These are phyloP conservation scores for Euwallacea fornicatus DNA, from an alignment of 1,140 invertebrate species.

Conservation along the genomic window DNA sequence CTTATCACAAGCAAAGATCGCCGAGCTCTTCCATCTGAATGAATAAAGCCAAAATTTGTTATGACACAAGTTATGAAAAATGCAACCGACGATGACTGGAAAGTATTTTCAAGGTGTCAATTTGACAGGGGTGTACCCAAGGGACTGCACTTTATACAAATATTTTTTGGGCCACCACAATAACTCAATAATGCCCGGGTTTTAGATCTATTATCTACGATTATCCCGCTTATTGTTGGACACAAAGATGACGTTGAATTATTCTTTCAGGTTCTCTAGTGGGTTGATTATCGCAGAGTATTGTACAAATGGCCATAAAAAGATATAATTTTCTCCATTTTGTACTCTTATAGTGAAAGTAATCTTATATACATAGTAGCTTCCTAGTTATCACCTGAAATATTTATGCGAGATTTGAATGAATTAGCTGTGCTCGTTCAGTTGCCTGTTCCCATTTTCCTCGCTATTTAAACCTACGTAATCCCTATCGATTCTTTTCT, in stretches of 20 bases:
- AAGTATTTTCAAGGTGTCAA: constrained; percentile 42
- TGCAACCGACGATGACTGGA: constrained; percentile 41
- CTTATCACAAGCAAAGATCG: constrained; percentile 37
- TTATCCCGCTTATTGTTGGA: constrained; percentile 34
- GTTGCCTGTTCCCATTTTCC: no score
- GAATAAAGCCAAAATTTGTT: constrained; percentile 44
- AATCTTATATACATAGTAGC: no score
- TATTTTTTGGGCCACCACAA: constrained; percentile 34
- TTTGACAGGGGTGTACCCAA: constrained; percentile 38
- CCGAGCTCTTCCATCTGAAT: constrained; percentile 38
- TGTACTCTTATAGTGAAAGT: no score
- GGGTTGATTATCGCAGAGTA: no score
- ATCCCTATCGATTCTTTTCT: no score
- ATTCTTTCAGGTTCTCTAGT: no score
- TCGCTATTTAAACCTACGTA: no score
- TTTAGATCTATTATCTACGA: constrained; percentile 39
- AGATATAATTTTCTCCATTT: no score
- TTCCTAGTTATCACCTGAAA: no score
- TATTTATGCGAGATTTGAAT: no score
- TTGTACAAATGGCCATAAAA: no score
- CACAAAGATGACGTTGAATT: not conserved
- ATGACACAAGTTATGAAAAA: constrained; percentile 45
- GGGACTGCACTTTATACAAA: constrained; percentile 37
- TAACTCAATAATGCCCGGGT: constrained; percentile 35
- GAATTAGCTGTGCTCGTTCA: no score